Conservation (phyloP, 2,888 invertebrate species). For the Agonopterix heracliana region DNA sequence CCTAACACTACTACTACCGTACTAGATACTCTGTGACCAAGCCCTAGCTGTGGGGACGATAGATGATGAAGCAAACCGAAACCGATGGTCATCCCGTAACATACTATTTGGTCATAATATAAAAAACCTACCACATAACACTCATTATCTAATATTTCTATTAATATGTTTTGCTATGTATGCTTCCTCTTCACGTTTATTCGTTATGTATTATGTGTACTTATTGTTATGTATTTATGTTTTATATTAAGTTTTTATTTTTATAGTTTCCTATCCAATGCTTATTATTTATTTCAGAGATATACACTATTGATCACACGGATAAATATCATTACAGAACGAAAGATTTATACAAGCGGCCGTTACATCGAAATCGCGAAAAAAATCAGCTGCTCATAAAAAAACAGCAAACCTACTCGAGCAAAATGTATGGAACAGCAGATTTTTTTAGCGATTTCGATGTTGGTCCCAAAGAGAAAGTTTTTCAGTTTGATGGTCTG, state of each 20-base stretch:
- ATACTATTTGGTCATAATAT: too few species aligned
- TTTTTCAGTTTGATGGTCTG: not conserved
- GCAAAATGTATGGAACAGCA: too few species aligned
- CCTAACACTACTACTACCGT: too few species aligned
- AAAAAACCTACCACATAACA: not conserved
- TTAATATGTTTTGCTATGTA: conserved; percentile 12
- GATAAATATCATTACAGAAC: too few species aligned
- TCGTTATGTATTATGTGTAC: conserved; percentile 3
- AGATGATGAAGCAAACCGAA: not conserved
- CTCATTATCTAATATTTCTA: conserved; percentile 15
- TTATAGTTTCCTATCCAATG: not conserved
- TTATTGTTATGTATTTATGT: conserved; percentile 7
- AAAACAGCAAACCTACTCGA: not conserved
- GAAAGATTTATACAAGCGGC: too few species aligned
- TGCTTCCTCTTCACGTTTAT: conserved; percentile 12
- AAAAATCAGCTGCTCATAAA: too few species aligned
- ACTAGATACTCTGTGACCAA: too few species aligned
- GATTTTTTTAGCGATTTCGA: too few species aligned
- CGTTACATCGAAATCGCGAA: too few species aligned
- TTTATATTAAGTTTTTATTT: not conserved
- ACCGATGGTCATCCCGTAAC: not conserved
- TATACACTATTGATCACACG: too few species aligned
- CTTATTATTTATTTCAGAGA: not conserved
- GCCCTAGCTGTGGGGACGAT: too few species aligned
- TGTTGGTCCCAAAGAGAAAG: too few species aligned